Conservation (phyloP, 2,888 invertebrate genomes). For the Drosophila kanekoi region DNA sequence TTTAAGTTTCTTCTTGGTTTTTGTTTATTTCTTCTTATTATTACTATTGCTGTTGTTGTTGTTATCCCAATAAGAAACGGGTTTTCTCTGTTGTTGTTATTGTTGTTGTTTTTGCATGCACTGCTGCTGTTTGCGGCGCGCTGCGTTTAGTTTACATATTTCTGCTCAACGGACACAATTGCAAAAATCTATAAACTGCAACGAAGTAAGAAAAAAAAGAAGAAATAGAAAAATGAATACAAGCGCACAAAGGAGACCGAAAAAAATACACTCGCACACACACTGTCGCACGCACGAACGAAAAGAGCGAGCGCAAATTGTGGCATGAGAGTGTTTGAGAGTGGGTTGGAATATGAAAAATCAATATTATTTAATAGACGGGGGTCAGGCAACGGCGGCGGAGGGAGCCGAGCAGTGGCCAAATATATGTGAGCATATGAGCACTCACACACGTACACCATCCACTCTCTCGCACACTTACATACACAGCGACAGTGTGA, state of each 20-base stretch:
- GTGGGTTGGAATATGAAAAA: constrained; percentile 76
- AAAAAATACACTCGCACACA: constrained; percentile 43
- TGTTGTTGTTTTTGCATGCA: constrained; percentile 47
- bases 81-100: constrained; percentile 17
- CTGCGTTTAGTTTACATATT: constrained; percentile 81
- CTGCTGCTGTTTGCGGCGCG: constrained; percentile 65
- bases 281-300: constrained; percentile 45
- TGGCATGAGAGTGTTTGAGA: constrained; percentile 50
- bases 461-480: constrained; percentile 37
- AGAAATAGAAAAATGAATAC: constrained; percentile 64
- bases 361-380: constrained; percentile 80
- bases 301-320: constrained; percentile 54
- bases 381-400: constrained; percentile 21
- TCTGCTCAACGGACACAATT: constrained; percentile 75
- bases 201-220: constrained; percentile 66
- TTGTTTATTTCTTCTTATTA: constrained; percentile 9
- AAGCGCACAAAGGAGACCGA: constrained; percentile 67
- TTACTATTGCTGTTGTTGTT: constrained; percentile 47
- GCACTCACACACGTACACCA: constrained; percentile 37
- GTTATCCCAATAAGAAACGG: constrained; percentile 56
- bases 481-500: constrained; percentile 36
- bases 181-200: constrained; percentile 84
- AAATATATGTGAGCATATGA: constrained; percentile 47
- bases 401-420: constrained; percentile 42
- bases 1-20: constrained; percentile 24